Percentiles rank a stretch among this genome's conserved stretches.
phyloP scores from a whole-genome alignment of 2,113 vertebrate species.

The Tonatia bakeri region DNA sequence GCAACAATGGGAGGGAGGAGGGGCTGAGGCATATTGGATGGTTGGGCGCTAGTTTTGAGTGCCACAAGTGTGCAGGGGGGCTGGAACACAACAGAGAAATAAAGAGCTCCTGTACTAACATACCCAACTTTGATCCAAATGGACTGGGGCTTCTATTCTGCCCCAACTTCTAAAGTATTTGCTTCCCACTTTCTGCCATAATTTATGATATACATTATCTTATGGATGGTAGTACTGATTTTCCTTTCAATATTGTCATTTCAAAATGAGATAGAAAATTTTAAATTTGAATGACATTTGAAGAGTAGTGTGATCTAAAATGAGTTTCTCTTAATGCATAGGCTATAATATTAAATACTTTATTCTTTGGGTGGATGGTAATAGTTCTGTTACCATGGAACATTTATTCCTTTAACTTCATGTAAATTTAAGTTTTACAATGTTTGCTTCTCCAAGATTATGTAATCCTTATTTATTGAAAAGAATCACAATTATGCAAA shows the following conservation, averaged over 20 bases:
- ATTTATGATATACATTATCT: slow-evolving; percentile 65
- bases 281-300: slow-evolving; percentile 80
- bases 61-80: background rate
- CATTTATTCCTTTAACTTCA: slow-evolving; percentile 82
- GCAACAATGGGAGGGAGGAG: background rate
- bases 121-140: background rate
- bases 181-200: background rate
- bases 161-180: background rate
- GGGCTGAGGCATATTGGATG: background rate
- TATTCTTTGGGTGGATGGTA: slow-evolving; percentile 78
- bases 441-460: slow-evolving; percentile 83
- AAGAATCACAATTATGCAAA: slow-evolving; percentile 83
- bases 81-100: background rate
- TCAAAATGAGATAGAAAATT: slow-evolving; percentile 74
- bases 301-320: slow-evolving; percentile 68
- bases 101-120: background rate
- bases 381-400: slow-evolving; percentile 78
- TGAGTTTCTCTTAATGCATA: slow-evolving; percentile 75
- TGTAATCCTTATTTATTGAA: slow-evolving; percentile 81
- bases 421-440: slow-evolving; percentile 83
- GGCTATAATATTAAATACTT: slow-evolving; percentile 77
- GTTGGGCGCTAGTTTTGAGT: background rate
- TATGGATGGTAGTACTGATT: slow-evolving; percentile 66
- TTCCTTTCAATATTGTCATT: slow-evolving; percentile 69
- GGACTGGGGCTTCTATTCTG: background rate